Evolutionary conservation across 2,113 vertebrate species (phyloP).

Genomic region (Thinocorus orbignyianus): DNA sequence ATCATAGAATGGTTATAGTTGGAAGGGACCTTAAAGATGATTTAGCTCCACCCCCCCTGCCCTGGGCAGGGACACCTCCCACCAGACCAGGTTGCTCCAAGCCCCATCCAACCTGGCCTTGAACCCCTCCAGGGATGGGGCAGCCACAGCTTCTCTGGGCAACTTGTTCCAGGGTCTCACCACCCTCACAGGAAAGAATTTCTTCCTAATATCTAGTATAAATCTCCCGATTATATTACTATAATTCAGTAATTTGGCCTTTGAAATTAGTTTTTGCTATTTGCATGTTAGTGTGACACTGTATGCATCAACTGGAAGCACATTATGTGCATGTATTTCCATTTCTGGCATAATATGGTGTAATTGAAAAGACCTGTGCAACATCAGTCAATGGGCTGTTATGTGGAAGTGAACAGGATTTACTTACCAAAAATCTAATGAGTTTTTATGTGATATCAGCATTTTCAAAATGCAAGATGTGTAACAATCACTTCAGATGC

Average conservation of each 20-base stretch:
- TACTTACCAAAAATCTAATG: neutral
- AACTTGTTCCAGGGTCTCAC: no score
- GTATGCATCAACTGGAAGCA: neutral
- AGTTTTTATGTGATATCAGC: neutral
- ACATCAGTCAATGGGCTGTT: neutral
- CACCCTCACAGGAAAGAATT: no score
- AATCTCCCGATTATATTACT: no score
- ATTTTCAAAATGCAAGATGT: neutral
- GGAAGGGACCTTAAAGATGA: no score
- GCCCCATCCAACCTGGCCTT: no score
- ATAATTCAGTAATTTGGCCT: neutral
- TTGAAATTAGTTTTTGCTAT: neutral
- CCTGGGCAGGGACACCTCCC: no score
- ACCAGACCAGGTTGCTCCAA: no score
- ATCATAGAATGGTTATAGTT: no score
- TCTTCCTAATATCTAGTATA: no score
- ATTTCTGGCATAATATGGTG: neutral
- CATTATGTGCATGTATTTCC: neutral
- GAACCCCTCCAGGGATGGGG: no score
- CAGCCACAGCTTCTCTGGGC: no score
- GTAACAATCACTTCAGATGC: neutral
- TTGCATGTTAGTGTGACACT: neutral
- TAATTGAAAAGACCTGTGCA: neutral
- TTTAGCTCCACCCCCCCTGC: no score
- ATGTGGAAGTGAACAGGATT: neutral